Evolutionary conservation across 1,140 invertebrate genomes (phyloP), one percentile per base, ranked within the genome.

Genomic region (Brachionus plicatilis): DNA sequence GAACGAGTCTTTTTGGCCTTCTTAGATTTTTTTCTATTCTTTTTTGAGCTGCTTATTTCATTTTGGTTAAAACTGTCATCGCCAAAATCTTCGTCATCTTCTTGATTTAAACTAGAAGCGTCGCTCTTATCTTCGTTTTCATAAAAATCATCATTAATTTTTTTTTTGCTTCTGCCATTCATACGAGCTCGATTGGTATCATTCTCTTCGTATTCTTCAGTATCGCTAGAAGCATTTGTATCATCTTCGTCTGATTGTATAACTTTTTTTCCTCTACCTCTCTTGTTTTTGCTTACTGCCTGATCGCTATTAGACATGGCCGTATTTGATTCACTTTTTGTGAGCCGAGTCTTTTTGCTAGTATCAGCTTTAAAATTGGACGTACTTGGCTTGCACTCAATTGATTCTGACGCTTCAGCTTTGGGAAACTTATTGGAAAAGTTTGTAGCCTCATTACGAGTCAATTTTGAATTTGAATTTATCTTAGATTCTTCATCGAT

Each of bases 201-300:
- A 56, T 85, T 75, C 9, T 86, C 85, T n/a, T 85, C 85, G 14
- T 82, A 68, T 5, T 85, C 78, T 29, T 85, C 79, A 60, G n/a
- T 20, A 47, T 83, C 78, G 43, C 78, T 72, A 12, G 37, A 72
- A 41, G 60, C 72, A 72, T 79, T 53, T 20, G n/a, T 24, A 3
- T 60, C 53, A 53, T 83, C 85, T 47, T 84, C 85, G 1, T 79
- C 53, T 8, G 78, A 66, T 7, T 56, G 50, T 20, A 33, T 17
- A 41, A 8, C 45, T 7, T 68, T 66, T 5, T 56, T 76, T 87
- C 8, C 20, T 53, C 37, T 45, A 20, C 14, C 14, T 60, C 17
- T 70, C 45, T 45, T 53, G 14, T 4, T 45, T 53, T 76, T 53
- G 20, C 45, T 66, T 11, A 27, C 53, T 7, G 29, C 11, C 47